Evolutionary conservation across 2,797 vertebrate genomes (phyloP), one percentile per base, ranked within the genome.

Genomic region (Gastrophryne carolinensis): DNA sequence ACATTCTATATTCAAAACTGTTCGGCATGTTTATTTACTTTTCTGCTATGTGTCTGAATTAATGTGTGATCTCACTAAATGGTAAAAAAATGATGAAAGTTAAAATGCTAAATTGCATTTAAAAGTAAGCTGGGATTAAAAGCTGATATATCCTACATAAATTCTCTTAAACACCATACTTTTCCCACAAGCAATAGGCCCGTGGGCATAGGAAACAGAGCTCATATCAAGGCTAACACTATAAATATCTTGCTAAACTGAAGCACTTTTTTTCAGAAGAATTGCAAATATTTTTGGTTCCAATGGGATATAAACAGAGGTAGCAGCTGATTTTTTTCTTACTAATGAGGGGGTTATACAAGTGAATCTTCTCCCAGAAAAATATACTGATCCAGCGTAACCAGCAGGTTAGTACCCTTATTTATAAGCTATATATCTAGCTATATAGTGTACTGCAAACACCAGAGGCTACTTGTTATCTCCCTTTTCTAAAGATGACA

Each of bases 41-140:
- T 57, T 71, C 60, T 52, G 17, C 23, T 26, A n/a, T 41, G 60
- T 58, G 60, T 72, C 72, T 56, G 52, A 62, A 78, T 65, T 71
- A 77, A 77, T 70, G 74, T 68, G 44, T 71, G 50, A 77, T 77
- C 60, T 70, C 67, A 71, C 58, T 64, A 70, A 77, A 65, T 49
- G 17, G 17, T 65, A 8, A 64, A 58, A 44, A 58, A 23, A 56
- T 21, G 35, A 62, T 69, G n/a, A 41, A 29, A 57, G 21, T 24
- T 64, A 39, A 64, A 17, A 65, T 58, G 29, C 35, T 78, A 64
- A 77, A 72, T 65, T 78, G 39, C 30, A 72, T 78, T 77, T 47
- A 56, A 44, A 57, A 77, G 35, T 72, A 58, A 65, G 39, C 29
- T 52, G 17, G 75, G 50, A 78, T 78, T 71, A 54, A 78, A 78